Evolutionary conservation across 1,140 invertebrate genomes (phyloP), one percentile per base, ranked within the genome.

Genomic region (Habropoda laboriosa): DNA sequence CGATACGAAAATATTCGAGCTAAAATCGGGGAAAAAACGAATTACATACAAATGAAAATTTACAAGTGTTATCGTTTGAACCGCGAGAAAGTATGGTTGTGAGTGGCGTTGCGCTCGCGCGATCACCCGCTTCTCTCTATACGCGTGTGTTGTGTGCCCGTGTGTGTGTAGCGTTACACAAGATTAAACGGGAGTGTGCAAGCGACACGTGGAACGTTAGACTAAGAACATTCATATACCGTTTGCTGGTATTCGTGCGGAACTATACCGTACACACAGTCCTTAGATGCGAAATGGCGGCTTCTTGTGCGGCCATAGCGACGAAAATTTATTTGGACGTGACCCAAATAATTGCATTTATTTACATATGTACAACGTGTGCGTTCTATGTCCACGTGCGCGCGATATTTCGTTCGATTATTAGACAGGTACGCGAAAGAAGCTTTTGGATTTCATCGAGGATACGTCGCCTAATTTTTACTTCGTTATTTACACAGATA

Each of bases 161-260:
- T 58, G 24, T n/a, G 30, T 6, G 70, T 57, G 30, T 47, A 53
- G 71, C 58, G 55, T 53, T 30, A 66, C 70, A 66, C 16, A 13
- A 30, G 66, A 75, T 86, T 67, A 51, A 57, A 6, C 21, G 27
- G n/a, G n/a, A 58, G 66, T 76, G 42, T 85, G 68, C 70, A 73
- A 45, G 57, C 45, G 82, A 74, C 79, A 85, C 83, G 79, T 85
- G 83, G 79, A 82, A 53, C 83, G 45, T 82, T 86, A 82, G 74
- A 79, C 49, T 1, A 27, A 38, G 67, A 79, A 47, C 47, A 73
- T 70, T 60, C 47, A n/a, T 58, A 16, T 63, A 74, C 72, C 49
- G 72, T 85, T 81, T 10, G 73, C 13, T 42, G 45, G 49, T 57
- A 6, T 51, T 63, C 76, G 68, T 73, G 60, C 77, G 58, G 67